Evolutionary conservation across 1,140 invertebrate species (phyloP), one percentile per base, ranked within the genome.

Genomic region (Homarus americanus): DNA sequence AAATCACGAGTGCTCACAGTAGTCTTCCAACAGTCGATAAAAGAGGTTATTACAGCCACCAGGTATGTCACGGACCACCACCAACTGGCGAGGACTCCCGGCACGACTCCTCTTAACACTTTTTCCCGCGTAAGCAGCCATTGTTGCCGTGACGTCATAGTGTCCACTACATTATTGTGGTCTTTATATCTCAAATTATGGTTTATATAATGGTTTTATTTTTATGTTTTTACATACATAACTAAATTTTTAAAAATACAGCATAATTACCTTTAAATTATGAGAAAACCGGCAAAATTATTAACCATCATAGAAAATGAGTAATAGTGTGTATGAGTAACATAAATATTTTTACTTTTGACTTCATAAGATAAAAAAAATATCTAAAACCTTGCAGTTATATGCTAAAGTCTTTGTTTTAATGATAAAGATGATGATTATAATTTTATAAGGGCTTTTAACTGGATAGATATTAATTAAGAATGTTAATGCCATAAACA

Each of bases 51-150:
- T 20, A 20, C 17, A 20, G 53, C 53, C 15, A 24, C 12, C 17
- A 15, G 17, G 17, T 20, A 20, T 24, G 17, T 58, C 53, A 69
- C 63, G 2, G n/a, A 24, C 12, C 63, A 69, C 28, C 63, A 69
- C 9, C n/a, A 69, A 69, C n/a, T 69, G 28, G 2, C n/a, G n/a
- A 0, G 17, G 9, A 28, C 63, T 20, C 32, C 63, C 63, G 5
- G n/a, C 63, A 12, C 63, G n/a, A n/a, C n/a, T 32, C 63, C n/a
- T 32, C n/a, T 69, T 69, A 7, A 69, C 63, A 69, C 63, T 69
- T 69, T 69, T 69, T 69, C 63, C 63, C 63, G 63, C 63, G 63
- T 69, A 69, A 32, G 28, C 63, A 9, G 63, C 63, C 63, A 69
- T 69, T 32, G n/a, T 32, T 32, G n/a, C 7, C n/a, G 0, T 69